Evolutionary conservation across 2,888 invertebrate species (phyloP).

Genomic region (Pristionchus exspectatus): DNA sequence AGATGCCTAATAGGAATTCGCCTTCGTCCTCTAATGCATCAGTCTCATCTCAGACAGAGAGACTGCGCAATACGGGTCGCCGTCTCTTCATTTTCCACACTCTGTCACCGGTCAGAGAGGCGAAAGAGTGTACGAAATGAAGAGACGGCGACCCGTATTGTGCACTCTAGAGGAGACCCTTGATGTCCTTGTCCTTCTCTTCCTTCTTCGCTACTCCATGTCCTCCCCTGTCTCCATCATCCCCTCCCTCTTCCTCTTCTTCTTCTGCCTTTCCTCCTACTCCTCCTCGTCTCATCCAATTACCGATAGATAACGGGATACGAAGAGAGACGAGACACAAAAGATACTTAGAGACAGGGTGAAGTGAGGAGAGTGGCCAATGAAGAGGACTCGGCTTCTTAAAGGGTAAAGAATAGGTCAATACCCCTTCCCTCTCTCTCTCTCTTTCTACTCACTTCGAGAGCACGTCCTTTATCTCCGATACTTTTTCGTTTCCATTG

Average conservation of each 20-base stretch:
- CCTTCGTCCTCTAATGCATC: background rate
- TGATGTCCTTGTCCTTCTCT: background rate
- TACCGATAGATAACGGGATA: slow-evolving; percentile 46
- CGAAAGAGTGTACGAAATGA: too few relatives aligned
- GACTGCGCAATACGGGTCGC: too few relatives aligned
- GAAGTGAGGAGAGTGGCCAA: slow-evolving; percentile 47
- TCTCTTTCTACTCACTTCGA: background rate
- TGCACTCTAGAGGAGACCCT: background rate
- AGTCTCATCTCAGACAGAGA: background rate
- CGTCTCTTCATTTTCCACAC: too few relatives aligned
- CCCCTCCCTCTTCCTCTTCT: background rate
- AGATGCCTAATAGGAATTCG: too few relatives aligned
- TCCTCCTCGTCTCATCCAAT: slow-evolving; percentile 47
- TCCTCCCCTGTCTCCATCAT: background rate
- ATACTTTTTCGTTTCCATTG: background rate
- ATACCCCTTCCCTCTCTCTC: slow-evolving; percentile 37
- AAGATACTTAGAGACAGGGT: background rate
- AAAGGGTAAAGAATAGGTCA: slow-evolving; percentile 52
- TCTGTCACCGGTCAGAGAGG: too few relatives aligned
- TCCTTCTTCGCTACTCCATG: slow-evolving; percentile 25
- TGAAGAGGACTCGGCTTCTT: slow-evolving; percentile 38
- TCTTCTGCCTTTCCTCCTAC: background rate
- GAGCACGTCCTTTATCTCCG: background rate
- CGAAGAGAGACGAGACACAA: slow-evolving; percentile 26
- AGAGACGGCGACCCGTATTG: too few relatives aligned